Conservation (phyloP, 2,113 vertebrate genomes). For the Lophura nycthemera region DNA sequence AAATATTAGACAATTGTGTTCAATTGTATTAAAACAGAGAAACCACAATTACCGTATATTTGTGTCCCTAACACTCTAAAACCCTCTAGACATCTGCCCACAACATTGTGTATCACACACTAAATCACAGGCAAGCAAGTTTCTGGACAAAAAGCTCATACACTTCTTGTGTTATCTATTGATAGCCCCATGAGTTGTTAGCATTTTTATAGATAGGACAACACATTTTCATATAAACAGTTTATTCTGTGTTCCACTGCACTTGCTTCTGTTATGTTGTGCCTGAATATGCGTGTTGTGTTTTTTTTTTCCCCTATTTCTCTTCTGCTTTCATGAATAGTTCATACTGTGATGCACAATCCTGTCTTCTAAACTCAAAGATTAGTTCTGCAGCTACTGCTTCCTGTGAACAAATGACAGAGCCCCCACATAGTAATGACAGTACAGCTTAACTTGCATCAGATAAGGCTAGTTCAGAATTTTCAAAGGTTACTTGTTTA, state of each 20-base stretch:
- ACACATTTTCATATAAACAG: background rate
- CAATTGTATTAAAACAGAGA: background rate
- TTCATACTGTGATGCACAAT: background rate
- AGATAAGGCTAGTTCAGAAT: background rate
- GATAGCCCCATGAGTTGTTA: rapidly evolving
- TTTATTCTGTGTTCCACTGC: background rate
- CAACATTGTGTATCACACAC: background rate
- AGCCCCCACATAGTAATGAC: background rate
- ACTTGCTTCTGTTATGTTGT: background rate
- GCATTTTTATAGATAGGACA: background rate
- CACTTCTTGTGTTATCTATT: background rate
- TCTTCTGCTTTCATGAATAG: background rate
- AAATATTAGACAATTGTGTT: background rate
- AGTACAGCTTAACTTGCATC: background rate
- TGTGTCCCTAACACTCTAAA: background rate
- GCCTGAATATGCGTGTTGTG: background rate
- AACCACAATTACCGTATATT: background rate
- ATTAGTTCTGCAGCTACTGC: background rate
- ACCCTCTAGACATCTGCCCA: background rate
- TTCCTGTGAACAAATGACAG: background rate
- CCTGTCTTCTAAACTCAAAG: background rate
- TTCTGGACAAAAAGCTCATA: background rate
- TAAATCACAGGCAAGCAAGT: background rate
- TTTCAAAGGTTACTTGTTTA: background rate
- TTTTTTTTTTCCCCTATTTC: background rate